Evolutionary conservation across 92 coral and sea anemone species (phyloP).

Genomic region (Ricordea florida): DNA sequence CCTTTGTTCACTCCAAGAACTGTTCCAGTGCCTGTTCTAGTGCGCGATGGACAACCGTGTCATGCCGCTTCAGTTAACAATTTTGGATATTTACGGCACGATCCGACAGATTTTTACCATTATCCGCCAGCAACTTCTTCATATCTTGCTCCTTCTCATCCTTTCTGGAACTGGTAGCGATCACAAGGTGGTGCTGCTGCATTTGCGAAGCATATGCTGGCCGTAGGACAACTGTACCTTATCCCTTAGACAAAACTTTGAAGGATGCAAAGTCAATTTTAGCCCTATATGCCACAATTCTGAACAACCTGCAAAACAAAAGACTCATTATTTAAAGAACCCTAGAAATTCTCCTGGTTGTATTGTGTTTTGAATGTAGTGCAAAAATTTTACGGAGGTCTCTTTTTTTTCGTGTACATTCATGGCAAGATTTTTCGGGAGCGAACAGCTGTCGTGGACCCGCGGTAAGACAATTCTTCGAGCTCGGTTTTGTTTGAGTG

Average conservation of each 20-base stretch:
- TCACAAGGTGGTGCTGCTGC: too few relatives aligned
- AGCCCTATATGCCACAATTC: conserved; percentile 31
- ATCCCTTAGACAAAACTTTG: neutral
- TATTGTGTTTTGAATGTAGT: neutral
- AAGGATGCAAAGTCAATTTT: conserved; percentile 25
- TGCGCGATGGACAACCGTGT: conserved; percentile 93
- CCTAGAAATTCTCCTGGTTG: neutral
- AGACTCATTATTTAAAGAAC: conserved; percentile 21
- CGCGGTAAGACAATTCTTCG: neutral
- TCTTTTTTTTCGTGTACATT: neutral
- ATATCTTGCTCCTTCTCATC: conserved; percentile 65
- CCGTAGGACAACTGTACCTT: conserved; percentile 7
- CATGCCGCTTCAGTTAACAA: conserved; percentile 69
- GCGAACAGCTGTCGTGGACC: conserved; percentile 15
- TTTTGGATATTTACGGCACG: conserved; percentile 74
- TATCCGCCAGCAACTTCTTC: conserved; percentile 84
- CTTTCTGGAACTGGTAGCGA: conserved; percentile 83
- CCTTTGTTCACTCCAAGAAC: conserved; percentile 93
- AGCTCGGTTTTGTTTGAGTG: conserved; percentile 11
- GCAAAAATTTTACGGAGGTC: neutral
- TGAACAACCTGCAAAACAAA: neutral
- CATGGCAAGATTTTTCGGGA: conserved; percentile 4
- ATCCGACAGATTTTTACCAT: conserved; percentile 83
- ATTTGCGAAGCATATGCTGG: conserved; percentile 7
- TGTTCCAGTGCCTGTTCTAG: conserved; percentile 88